Base-by-base conservation (phyloP, 1,140 invertebrate genomes). In the Danaus melanippus region DNA sequence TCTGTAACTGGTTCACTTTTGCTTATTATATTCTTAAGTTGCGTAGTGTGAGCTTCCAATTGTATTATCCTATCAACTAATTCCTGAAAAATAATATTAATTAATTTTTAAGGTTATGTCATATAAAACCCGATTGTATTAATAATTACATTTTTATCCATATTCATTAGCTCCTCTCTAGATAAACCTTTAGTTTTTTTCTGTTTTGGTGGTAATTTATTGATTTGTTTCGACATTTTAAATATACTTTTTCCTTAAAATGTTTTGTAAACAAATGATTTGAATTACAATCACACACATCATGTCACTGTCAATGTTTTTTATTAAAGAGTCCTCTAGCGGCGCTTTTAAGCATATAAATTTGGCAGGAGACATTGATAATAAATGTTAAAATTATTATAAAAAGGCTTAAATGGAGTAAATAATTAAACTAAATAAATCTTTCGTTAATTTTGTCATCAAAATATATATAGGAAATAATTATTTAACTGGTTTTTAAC, bases 31-130 rank as follows among this genome's bases (percentile, higher is more conserved):
- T 90, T 90, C 79, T 89, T 91, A 6, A 93, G 67, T 69, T 93
- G 91, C 40, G 79, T 61, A 69, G 91, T 92, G 64, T 91, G 90
- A 8, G 90, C 89, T 77, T 92, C 84, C 42, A 93, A 63, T 58
- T 90, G 85, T 17, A 90, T 71, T 62, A 93, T 88, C 85, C 77
- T 90, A 43, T 90, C 86, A 43, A 92, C 88, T 41, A 93, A 70
- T 62, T 91, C 89, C 88, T 92, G 64, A 46, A 69, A 72, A 61
- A 43, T n/a, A 43, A 59, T 21, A 21, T 15, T 12, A 56, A 46
- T 52, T 46, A 49, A 42, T 12, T 47, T 11, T 50, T 40, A 42
- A 69, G 66, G 59, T 74, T 71, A 69, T 42, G 17, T 51, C 48
- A 11, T 46, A 40, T 47, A 47, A 54, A 42, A 39, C 11, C 15